These are phyloP conservation scores for Dendrolimus punctatus DNA, from an alignment of 1,140 invertebrate genomes.

Conservation along the genomic window DNA sequence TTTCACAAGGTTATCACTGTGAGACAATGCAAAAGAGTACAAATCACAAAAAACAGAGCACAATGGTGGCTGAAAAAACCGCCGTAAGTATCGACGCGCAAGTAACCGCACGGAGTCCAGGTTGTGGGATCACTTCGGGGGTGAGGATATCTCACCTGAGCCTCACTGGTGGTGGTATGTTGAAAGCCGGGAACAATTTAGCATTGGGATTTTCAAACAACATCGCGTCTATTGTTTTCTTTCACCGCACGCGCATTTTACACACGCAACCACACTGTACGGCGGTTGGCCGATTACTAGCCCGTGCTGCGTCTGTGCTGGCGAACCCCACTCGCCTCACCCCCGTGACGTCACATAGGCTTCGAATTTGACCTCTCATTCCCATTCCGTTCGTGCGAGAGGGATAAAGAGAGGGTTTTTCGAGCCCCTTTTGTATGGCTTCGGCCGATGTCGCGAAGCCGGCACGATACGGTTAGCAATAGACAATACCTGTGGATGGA, in stretches of 20 bases:
- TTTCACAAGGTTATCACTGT: too few relatives aligned
- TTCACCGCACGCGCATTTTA: conserved; percentile 60
- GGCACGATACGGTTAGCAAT: too few relatives aligned
- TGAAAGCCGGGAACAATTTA: conserved; percentile 67
- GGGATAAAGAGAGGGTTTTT: conserved; percentile 7
- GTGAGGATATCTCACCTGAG: conserved; percentile 43
- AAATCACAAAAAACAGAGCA: too few relatives aligned
- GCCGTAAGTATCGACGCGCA: too few relatives aligned
- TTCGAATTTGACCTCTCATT: conserved; percentile 1
- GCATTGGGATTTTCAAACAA: conserved; percentile 67
- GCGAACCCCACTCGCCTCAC: conserved; percentile 26
- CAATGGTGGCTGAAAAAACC: too few relatives aligned
- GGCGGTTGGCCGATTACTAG: conserved; percentile 56
- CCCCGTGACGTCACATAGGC: conserved; percentile 32
- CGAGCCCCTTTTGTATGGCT: conserved; percentile 3
- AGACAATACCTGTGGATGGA: too few relatives aligned
- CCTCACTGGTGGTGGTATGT: conserved; percentile 65
- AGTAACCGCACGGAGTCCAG: too few relatives aligned
- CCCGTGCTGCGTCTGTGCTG: conserved; percentile 24
- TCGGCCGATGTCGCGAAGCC: too few relatives aligned
- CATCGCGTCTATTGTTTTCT: conserved; percentile 46
- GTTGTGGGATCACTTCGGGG: too few relatives aligned
- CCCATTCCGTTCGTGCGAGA: too few relatives aligned
- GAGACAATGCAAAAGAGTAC: too few relatives aligned
- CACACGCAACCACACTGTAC: conserved; percentile 32